These are phyloP conservation scores for Vultur gryphus DNA, from an alignment of 2,797 vertebrate species.

Conservation along the genomic window DNA sequence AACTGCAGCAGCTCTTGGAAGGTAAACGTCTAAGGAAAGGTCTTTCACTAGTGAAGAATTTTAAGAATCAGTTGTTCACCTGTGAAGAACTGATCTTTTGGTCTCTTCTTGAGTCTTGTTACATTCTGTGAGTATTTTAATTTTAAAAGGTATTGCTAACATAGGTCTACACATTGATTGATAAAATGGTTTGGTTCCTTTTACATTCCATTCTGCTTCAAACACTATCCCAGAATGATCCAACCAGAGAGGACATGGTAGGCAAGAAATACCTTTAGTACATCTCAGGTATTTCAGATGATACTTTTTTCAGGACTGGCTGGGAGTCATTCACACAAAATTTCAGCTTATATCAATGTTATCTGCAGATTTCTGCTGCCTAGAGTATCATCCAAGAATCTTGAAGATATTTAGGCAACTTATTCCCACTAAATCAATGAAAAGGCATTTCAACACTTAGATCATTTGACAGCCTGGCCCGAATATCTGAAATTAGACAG, in stretches of 20 bases:
- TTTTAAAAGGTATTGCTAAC: neutral
- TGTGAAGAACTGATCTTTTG: neutral
- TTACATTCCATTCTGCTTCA: neutral
- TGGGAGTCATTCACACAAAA: neutral
- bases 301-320: neutral
- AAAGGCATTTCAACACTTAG: neutral
- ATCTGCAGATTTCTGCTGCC: neutral
- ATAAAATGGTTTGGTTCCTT: neutral
- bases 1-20: neutral
- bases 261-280: neutral
- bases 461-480: neutral
- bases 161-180: neutral
- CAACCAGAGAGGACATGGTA: neutral
- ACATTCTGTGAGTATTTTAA: neutral
- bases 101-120: neutral
- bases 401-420: neutral
- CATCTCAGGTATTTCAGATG: neutral
- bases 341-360: neutral
- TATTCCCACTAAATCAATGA: neutral
- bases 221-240: neutral
- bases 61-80: neutral
- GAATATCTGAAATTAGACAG: neutral
- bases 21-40: neutral
- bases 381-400: neutral
- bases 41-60: neutral